Percentiles rank a stretch among this genome's conserved stretches.
Conservation (phyloP, 2,888 invertebrate genomes). For the Dyspetes luteomarginatus region DNA sequence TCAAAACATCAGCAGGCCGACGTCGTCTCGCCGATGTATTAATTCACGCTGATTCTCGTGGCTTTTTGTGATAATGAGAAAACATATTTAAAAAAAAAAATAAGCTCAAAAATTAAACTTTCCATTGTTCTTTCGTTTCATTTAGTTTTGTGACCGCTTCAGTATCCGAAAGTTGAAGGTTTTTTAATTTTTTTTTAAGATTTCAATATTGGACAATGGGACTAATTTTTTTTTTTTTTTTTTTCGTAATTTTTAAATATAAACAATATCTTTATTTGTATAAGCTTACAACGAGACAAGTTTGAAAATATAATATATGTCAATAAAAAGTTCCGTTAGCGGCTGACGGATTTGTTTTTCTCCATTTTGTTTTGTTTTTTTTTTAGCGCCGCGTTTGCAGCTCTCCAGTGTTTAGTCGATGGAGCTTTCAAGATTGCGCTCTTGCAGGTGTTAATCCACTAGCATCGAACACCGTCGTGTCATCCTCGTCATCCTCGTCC, state of each 20-base stretch:
- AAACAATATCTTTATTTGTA: conserved; percentile 76
- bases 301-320: conserved; percentile 62
- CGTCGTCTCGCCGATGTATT: conserved; percentile 87
- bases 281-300: conserved; percentile 73
- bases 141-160: too few species aligned
- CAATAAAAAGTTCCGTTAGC: conserved; percentile 44
- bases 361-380: not conserved
- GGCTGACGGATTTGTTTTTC: not conserved
- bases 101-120: too few species aligned
- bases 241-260: conserved; percentile 77
- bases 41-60: conserved; percentile 87
- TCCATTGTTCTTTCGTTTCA: too few species aligned
- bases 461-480: conserved; percentile 82
- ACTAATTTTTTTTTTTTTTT: too few species aligned
- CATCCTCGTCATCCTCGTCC: conserved; percentile 84
- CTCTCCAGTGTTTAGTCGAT: conserved; percentile 69
- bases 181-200: too few species aligned
- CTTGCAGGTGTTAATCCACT: conserved; percentile 65
- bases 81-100: not conserved
- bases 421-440: conserved; percentile 52
- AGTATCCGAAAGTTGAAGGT: too few species aligned
- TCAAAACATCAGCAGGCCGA: conserved; percentile 86
- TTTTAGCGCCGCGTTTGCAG: conserved; percentile 53
- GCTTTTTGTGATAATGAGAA: conserved; percentile 84
- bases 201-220: too few species aligned